Base-by-base conservation (phyloP, 2,113 vertebrate genomes). In the Aix galericulata region DNA sequence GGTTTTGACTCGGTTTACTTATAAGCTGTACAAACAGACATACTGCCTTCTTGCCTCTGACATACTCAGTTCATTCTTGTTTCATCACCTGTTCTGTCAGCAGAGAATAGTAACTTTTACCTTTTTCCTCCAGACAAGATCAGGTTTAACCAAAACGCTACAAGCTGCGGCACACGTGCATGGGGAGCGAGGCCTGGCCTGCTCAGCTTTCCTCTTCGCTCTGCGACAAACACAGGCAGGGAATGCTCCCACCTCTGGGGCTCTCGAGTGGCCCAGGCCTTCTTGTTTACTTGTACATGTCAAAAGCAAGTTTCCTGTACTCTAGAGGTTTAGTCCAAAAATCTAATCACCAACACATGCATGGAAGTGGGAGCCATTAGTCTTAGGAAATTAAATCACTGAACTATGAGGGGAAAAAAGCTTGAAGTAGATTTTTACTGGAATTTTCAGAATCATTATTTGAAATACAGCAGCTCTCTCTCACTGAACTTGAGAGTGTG, bases 251-350 rank as follows among this genome's bases (percentile, higher is more conserved):
- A 50, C 59, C 50, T 77, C 74, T 53, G 17, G n/a, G 85, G 55
- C 84, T 80, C 62, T 87, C 48, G 85, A 79, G 63, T 62, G 62
- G 89, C 6, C 12, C 38, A 58, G 58, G 40, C 48, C 59, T 95
- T 85, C 78, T 91, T 89, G 86, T 95, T 97, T 92, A 88, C 86
- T 76, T 86, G 93, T 91, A 89, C 77, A 95, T 91, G 87, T 92
- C 93, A 97, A 77, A 95, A 82, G 7, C 78, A 88, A 88, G 75
- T 85, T 97, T 95, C 95, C 96, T 91, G 94, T 89, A 91, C 93
- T 92, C 63, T 23, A 62, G 87, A 77, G 50, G 84, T 52, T 85
- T 91, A 66, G 59, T 94, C 93, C 89, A 95, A 94, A 94, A 95
- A 67, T 52, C 62, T 88, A 95, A 96, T 93, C 66, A 76, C 1